A percentile compares a stretch with the other conserved stretches of the same genome.
Evolutionary conservation across 2,888 invertebrate genomes (phyloP).

Genomic region (Drosophila paramelanica): DNA sequence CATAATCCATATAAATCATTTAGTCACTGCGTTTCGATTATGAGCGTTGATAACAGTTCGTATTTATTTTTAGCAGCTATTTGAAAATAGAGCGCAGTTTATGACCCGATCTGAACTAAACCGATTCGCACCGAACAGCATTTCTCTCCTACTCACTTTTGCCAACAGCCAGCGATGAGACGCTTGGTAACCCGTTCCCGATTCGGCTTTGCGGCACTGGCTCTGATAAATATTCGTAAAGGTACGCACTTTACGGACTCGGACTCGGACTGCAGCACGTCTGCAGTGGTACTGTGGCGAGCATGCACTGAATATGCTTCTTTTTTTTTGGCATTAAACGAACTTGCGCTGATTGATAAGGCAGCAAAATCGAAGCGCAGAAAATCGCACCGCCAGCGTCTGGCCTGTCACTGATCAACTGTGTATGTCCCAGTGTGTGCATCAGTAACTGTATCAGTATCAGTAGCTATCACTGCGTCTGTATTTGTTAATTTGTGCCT

Average conservation of each 20-base stretch:
- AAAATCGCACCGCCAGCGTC: slow-evolving; percentile 61
- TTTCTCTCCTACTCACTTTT: slow-evolving; percentile 21
- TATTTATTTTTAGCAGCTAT: slow-evolving; percentile 67
- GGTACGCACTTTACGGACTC: slow-evolving; percentile 19
- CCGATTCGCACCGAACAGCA: slow-evolving; percentile 7
- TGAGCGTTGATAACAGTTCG: slow-evolving; percentile 58
- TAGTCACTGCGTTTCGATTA: slow-evolving; percentile 70
- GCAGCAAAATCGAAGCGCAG: slow-evolving; percentile 65
- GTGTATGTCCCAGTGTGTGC: slow-evolving; percentile 18
- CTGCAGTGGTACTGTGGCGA: slow-evolving; percentile 69
- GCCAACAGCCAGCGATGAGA: slow-evolving; percentile 29
- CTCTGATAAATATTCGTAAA: neutral
- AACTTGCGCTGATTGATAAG: slow-evolving; percentile 73
- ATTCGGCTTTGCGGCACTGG: neutral
- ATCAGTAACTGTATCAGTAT: slow-evolving; percentile 29
- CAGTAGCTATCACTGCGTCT: slow-evolving; percentile 10
- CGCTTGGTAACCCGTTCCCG: slow-evolving; percentile 20
- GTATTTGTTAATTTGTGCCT: slow-evolving; percentile 23
- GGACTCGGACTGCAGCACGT: slow-evolving; percentile 61
- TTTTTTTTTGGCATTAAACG: slow-evolving; percentile 71
- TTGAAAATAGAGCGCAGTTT: slow-evolving; percentile 39
- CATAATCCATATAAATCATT: slow-evolving; percentile 14
- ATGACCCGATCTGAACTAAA: slow-evolving; percentile 51
- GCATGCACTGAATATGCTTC: slow-evolving; percentile 68
- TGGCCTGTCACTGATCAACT: slow-evolving; percentile 50